Percentiles rank a stretch among this genome's conserved stretches.
phyloP scores from a whole-genome alignment of 1,140 invertebrate species.

The Cotesia chilonis region DNA sequence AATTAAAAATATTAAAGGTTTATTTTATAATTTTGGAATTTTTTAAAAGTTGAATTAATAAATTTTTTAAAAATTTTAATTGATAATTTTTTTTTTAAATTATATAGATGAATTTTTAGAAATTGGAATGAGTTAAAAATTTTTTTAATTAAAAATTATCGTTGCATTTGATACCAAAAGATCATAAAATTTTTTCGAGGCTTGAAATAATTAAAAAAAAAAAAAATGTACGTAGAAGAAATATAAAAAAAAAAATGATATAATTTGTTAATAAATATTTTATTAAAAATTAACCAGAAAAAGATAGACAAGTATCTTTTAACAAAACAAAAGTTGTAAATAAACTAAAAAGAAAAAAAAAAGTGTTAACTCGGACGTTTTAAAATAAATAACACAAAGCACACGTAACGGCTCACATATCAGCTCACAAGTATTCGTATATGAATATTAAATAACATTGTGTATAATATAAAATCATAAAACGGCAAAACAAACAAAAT shows the following conservation, averaged over 20 bases:
- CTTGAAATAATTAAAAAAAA: too few relatives aligned
- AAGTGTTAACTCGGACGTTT: constrained; percentile 12
- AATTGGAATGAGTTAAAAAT: too few relatives aligned
- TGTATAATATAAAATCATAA: constrained; percentile 62
- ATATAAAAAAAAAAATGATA: constrained; percentile 1
- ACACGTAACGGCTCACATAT: constrained; percentile 8
- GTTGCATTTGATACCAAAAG: too few relatives aligned
- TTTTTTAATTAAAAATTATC: too few relatives aligned
- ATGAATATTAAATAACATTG: constrained; percentile 63
- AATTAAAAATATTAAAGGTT: too few relatives aligned
- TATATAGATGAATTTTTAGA: too few relatives aligned
- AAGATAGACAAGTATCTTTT: neutral
- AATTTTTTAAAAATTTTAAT: too few relatives aligned
- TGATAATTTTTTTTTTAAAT: too few relatives aligned
- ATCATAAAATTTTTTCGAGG: too few relatives aligned
- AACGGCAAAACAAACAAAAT: constrained; percentile 65
- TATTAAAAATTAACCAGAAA: constrained; percentile 4
- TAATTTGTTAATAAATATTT: neutral
- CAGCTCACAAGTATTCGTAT: constrained; percentile 42
- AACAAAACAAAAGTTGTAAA: constrained; percentile 16
- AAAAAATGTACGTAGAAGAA: too few relatives aligned
- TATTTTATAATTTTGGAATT: too few relatives aligned
- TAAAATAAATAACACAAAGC: constrained; percentile 28
- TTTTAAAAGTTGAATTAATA: too few relatives aligned
- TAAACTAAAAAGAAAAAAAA: neutral